These are phyloP conservation scores for Oscheius sp. DNA, from an alignment of 2,888 invertebrate species.

Conservation along the genomic window DNA sequence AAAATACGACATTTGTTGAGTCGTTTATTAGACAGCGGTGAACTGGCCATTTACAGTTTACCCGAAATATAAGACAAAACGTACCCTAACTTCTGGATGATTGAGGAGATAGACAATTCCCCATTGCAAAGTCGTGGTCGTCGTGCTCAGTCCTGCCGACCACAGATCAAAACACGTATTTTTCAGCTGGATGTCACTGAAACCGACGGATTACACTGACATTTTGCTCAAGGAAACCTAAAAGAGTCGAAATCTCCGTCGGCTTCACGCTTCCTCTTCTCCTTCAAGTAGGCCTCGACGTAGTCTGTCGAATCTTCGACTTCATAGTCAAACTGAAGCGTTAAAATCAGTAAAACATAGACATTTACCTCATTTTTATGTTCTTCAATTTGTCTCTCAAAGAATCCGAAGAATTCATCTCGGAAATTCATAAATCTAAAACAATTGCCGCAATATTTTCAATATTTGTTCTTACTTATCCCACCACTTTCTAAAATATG, in stretches of 20 bases:
- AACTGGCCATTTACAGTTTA: too few relatives aligned
- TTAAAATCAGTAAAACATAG: neutral
- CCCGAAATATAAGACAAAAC: neutral
- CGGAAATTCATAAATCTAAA: constrained; percentile 43
- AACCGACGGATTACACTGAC: neutral
- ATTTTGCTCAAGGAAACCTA: constrained; percentile 18
- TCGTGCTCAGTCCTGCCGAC: constrained; percentile 79
- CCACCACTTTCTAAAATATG: neutral
- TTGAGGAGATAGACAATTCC: constrained; percentile 42
- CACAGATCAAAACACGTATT: constrained; percentile 47
- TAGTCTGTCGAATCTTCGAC: constrained; percentile 43
- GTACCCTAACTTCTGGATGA: constrained; percentile 35
- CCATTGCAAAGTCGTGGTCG: constrained; percentile 82
- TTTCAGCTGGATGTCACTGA: constrained; percentile 41
- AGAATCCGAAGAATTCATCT: constrained; percentile 51
- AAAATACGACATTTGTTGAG: too few relatives aligned
- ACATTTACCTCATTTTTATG: constrained; percentile 43
- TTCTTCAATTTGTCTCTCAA: constrained; percentile 42
- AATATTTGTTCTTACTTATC: neutral
- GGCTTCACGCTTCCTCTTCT: constrained; percentile 39
- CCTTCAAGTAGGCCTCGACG: constrained; percentile 51
- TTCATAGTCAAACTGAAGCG: constrained; percentile 39
- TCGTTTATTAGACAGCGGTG: too few relatives aligned
- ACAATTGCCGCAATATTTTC: neutral
- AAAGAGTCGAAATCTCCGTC: constrained; percentile 42